Evolutionary conservation across 64 coral and sea anemone genomes (phyloP), one percentile per base, ranked within the genome.

Genomic region (Stichodactyla helianthus): DNA sequence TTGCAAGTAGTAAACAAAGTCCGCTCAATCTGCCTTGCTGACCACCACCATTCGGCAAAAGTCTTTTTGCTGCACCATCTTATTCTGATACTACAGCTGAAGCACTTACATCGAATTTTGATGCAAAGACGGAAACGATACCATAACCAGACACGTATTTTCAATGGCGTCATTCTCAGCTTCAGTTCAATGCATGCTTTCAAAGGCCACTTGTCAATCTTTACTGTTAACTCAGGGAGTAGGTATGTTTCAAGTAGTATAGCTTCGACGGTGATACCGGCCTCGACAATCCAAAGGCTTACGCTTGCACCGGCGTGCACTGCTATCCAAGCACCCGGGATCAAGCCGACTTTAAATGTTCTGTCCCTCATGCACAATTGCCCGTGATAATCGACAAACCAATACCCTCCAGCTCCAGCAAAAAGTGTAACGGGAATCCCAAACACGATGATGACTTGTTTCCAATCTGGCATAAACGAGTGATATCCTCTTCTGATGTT

Each of bases 81-180:
- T 19, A 95, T 95, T 54, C 84, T 88, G 31, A 99, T 88, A 35
- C 97, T 94, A 27, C 93, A 95, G 15, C 88, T 84, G 54, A 90
- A 93, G 55, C 88, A 59, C 88, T 87, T 84, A 28, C 90, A 92
- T 71, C 51, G 83, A 55, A 99, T 99, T 63, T 58, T 59, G 62
- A 99, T 95, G 65, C 97, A 99, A 6, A 92, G 78, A 58, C 85
- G 84, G 63, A 99, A 91, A 35, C 97, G 87, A 67, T 99, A 99
- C 97, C 97, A 99, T 53, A 99, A 85, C 83, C 92, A 99, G 13
- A 99, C 97, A 55, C 97, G 93, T 77, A 99, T 99, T 7, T 83
- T 87, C 44, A 99, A 89, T 1, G 97, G 97, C 8, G 93, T 94
- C 93, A 99, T 88, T 82, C 92, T 93, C 90, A 99, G 71, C 16